These are phyloP conservation scores for Aurelia sp. DNA, from an alignment of 30 jellyfish, hydroid and myxozoan species.

Conservation along the genomic window DNA sequence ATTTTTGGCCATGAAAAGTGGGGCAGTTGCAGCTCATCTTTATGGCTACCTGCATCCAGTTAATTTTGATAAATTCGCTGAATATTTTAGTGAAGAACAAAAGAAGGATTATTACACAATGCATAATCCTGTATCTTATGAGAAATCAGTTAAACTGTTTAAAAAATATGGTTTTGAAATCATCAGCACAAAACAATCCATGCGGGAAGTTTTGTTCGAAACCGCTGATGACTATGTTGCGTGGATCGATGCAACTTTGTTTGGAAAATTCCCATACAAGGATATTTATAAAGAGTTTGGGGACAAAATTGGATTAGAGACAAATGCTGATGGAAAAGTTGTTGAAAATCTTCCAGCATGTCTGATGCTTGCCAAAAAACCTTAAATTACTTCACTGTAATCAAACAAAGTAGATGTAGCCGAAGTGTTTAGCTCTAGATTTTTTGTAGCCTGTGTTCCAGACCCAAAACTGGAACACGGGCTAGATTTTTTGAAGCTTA, in stretches of 20 bases:
- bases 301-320: background rate
- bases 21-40: slow-evolving; percentile 32
- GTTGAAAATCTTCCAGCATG: too few relatives aligned
- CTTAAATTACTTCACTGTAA: background rate
- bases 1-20: slow-evolving; percentile 21
- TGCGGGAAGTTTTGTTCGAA: background rate
- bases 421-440: too few relatives aligned
- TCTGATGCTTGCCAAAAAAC: too few relatives aligned
- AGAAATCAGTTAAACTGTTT: background rate
- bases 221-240: background rate
- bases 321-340: background rate
- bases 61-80: slow-evolving; percentile 2
- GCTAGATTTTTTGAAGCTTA: too few relatives aligned
- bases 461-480: too few relatives aligned
- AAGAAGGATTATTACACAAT: background rate
- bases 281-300: background rate
- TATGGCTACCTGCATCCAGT: background rate
- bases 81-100: background rate
- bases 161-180: background rate
- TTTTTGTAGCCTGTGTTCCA: too few relatives aligned
- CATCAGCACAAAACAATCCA: background rate
- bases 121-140: background rate
- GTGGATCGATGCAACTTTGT: background rate
- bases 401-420: too few relatives aligned
- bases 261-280: background rate